Evolutionary conservation across 2,113 vertebrate species (phyloP), one percentile per base, ranked within the genome.

Genomic region (Passer montanus): DNA sequence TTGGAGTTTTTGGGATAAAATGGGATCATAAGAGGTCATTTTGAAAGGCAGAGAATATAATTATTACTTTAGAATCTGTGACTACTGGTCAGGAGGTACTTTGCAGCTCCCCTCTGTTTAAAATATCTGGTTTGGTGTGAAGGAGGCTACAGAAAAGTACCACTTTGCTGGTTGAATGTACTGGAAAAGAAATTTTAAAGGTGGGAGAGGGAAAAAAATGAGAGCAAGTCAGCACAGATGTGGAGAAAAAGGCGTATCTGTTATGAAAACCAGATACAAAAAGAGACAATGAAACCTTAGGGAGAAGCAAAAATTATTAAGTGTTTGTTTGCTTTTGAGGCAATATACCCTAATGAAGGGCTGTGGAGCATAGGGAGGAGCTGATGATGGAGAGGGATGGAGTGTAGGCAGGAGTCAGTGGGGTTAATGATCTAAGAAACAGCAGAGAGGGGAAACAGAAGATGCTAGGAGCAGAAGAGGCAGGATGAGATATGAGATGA

Each of bases 1-100:
- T 93, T 90, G 74, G 50, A 93, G n/a, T 78, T 49, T 92, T 93
- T 74, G 85, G 55, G 47, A 92, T 76, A 56, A 93, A 94, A 94
- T 10, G 10, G 56, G 37, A 68, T 94, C 47, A 78, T 50, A 89
- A 67, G 41, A 86, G 56, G 66, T 21, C 18, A 87, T 22, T 82
- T 84, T 84, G n/a, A 95, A 94, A 84, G 77, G 62, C 81, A 93
- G 79, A 91, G 15, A 76, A 43, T 87, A 13, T 87, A 52, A 78
- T 92, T 76, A 67, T 67, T 66, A 41, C 27, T 90, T 89, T 67
- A 41, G 31, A 92, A 30, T 76, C 31, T 0, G 0, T 89, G 67
- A 75, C 30, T 44, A 27, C 11, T 76, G 66, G 20, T 73, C 60
- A 52, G 46, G 39, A 78, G 21, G 59, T 50, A 49, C 28, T 90